Conservation (phyloP, 2,113 vertebrate genomes). For the Perca flavescens region DNA sequence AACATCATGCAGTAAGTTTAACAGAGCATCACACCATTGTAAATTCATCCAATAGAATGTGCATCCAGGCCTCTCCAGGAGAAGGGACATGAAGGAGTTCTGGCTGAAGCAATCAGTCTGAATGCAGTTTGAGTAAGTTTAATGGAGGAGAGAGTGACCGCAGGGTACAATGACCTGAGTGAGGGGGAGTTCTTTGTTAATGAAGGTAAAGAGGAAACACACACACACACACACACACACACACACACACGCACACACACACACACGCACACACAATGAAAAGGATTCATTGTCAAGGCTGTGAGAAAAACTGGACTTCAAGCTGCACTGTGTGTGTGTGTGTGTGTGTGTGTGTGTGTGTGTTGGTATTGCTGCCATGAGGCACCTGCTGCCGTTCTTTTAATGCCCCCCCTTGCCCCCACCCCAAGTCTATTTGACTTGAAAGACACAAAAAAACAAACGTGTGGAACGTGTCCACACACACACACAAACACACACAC, state of each 20-base stretch:
- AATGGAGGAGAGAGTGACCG: conserved; percentile 47
- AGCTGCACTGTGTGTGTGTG: conserved; percentile 12
- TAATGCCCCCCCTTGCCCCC: too few relatives aligned
- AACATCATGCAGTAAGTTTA: background rate
- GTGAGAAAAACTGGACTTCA: conserved; percentile 60
- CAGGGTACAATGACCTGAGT: conserved; percentile 33
- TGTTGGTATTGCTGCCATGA: conserved; percentile 4
- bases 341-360: conserved; percentile 38
- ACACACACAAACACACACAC: background rate
- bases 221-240: conserved; percentile 9
- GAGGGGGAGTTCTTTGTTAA: conserved; percentile 30
- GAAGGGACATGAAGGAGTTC: background rate
- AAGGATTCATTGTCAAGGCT: conserved; percentile 61
- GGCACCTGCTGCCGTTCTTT: conserved; percentile 55
- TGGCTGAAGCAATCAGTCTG: background rate
- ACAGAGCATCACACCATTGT: background rate
- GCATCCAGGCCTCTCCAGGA: too few relatives aligned
- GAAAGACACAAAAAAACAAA: too few relatives aligned
- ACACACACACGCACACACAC: conserved; percentile 25
- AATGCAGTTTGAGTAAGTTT: background rate
- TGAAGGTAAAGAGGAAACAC: conserved; percentile 76
- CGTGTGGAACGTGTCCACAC: background rate
- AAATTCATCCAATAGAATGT: too few relatives aligned
- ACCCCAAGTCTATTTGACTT: too few relatives aligned
- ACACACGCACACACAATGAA: conserved; percentile 38